Evolutionary conservation across 2,797 vertebrate species (phyloP).

Genomic region (Nannoperca obscura): DNA sequence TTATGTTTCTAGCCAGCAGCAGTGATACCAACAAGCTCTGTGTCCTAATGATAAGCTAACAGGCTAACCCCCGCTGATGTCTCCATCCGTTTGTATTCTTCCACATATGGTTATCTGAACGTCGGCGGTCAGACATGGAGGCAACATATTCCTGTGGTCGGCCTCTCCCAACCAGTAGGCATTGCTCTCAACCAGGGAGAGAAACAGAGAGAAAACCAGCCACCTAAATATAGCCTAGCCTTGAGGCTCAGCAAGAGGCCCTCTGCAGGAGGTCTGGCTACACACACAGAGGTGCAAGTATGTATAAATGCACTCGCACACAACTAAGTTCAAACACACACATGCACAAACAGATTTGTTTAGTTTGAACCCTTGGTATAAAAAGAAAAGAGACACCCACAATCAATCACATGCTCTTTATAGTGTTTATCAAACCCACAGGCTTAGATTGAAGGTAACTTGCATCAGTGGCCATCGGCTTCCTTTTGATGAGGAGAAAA

Average conservation of each 20-base stretch:
- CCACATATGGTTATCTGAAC: conserved; percentile 80
- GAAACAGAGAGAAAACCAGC: conserved; percentile 50
- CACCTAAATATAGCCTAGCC: conserved; percentile 78
- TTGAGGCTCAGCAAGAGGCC: conserved; percentile 68
- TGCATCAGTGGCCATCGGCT: conserved; percentile 37
- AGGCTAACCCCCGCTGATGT: conserved; percentile 64
- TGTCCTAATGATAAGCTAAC: conserved; percentile 70
- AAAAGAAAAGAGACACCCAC: conserved; percentile 27
- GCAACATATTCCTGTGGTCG: conserved; percentile 77
- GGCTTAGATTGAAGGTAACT: conserved; percentile 51
- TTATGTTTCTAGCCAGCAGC: conserved; percentile 16
- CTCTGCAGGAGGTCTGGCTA: conserved; percentile 68
- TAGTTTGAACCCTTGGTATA: conserved; percentile 15
- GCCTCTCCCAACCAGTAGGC: conserved; percentile 78
- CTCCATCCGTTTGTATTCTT: conserved; percentile 69
- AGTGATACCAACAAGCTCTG: conserved; percentile 55
- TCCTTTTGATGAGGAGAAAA: conserved; percentile 58
- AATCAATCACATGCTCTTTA: conserved; percentile 38
- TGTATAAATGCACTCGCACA: conserved; percentile 25
- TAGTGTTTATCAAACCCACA: conserved; percentile 30
- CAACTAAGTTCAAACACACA: conserved; percentile 20
- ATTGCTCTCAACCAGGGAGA: conserved; percentile 57
- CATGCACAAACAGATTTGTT: conserved; percentile 39
- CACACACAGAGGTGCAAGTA: conserved; percentile 46
- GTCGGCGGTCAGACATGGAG: conserved; percentile 76